Base-by-base conservation (phyloP, 2,888 invertebrate species). In the Acanthosoma haemorrhoidale region DNA sequence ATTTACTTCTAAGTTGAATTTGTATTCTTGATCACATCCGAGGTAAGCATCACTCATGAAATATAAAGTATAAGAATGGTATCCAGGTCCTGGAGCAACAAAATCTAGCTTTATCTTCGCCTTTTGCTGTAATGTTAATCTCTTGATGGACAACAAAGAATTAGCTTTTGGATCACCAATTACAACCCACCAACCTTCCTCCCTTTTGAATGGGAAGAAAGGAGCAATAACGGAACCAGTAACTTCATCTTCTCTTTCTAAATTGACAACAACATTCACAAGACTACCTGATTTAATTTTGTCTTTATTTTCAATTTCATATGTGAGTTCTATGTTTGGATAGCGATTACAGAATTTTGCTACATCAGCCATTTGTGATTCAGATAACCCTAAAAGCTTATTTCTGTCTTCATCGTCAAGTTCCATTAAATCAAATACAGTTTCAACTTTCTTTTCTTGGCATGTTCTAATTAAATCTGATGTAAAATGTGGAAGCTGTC, bases 1-100 rank as follows among this genome's bases (percentile, higher is more conserved):
- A 0, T 86, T 88, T 5, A 95, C 92, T 75, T 89, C 89, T 13
- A 94, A 89, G 0, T 85, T 86, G 80, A 99, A 94, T 81, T 92
- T 91, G 82, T 99, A 99, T 82, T 99, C 99, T 81, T 99, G 99
- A 84, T 99, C 99, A 78, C 98, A 99, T 8, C 99, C 99, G 78
- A 99, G 87, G 81, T 99, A 99, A 0, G 97, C 92, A 81, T 99
- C 99, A 77, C 96, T 96, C 96, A 99, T 99, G 82, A 94, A 99
- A 83, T 96, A 99, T 66, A 99, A 82, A 0, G 94, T 94, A 81
- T 96, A 98, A 13, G 90, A 88, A 81, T 96, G 93, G 31, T 90
- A 87, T 5, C 96, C 82, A 1, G 92, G 86, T 72, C 88, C 86
- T 0, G 96, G 96, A 31, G 96, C 96, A 36, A 96, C 92, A 81